Evolutionary conservation across 2,113 vertebrate genomes (phyloP), one percentile per base, ranked within the genome.

Genomic region (Hylia prasina): DNA sequence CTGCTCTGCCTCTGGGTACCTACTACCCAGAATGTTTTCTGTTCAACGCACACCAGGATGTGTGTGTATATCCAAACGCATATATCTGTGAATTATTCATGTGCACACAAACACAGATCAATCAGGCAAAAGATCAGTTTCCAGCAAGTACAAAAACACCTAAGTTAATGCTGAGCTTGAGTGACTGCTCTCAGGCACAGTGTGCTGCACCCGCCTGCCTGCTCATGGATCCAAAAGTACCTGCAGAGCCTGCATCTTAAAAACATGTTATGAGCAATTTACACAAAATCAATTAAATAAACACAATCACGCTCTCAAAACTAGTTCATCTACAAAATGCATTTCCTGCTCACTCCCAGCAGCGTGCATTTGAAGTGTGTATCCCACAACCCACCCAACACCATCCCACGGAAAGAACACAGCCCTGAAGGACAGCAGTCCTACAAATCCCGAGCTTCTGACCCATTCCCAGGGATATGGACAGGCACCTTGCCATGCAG

Each of bases 121-220:
- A 88, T 80, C 69, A 25, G 76, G 76, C 54, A 95, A 61, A 70
- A 82, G 77, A 92, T 75, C 71, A 13, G 71, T 80, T 93, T 88
- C 79, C 60, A 86, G 17, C 45, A 80, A 90, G 53, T 37, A 84
- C 64, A 75, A 60, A 94, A 95, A 77, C 14, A 57, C 4, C 51
- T 51, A 39, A 60, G 45, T 58, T 71, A 78, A 66, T 8, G 61
- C 33, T 17, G 33, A 92, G 82, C 82, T 57, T 7, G 25, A 95
- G 61, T 50, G 75, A 58, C 61, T 57, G 47, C 31, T 15, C 72
- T 66, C 58, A 11, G 47, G 21, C 60, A 39, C 56, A 11, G 39
- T 0, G 1, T 5, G 2, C 58, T 28, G 42, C 14, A 6, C 64
- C 31, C 2, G 0, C 21, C 76, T 57, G 0, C 21, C 76, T 57